Base-by-base conservation (phyloP, 2,888 invertebrate genomes). In the Hypomecis punctinalis region DNA sequence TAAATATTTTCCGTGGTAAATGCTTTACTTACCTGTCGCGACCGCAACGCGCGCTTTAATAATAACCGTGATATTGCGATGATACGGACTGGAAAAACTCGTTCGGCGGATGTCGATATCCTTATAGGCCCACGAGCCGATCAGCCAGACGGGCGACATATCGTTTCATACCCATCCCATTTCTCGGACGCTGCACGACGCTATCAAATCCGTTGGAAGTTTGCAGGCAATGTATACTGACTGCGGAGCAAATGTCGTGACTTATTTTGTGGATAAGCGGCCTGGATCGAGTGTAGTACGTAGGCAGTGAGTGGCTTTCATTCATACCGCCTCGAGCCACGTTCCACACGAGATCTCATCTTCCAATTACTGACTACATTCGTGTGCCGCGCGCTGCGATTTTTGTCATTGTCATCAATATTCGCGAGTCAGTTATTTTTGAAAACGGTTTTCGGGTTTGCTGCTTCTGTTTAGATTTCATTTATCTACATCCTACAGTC, bases 41-140 rank as follows among this genome's bases (percentile, higher is more conserved):
- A 83, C 85, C 90, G 84, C 89, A 85, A 85, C 83, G 87, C 88
- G 85, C 86, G 90, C 88, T 91, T 92, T 86, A 89, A 92, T 92
- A 91, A 92, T 91, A 92, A 91, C 91, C 91, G 89, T 92, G 91
- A 92, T 93, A 93, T 91, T 88, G 91, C 90, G 92, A 93, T 91
- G 92, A 92, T 92, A 91, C 90, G 83, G 86, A 93, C 92, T 92
- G 91, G 92, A 92, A 92, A 93, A 92, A 93, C 92, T 92, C 87
- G 92, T 92, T 93, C 86, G 84, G 84, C 83, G 86, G 89, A 90
- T 91, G 91, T 90, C 91, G 90, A 91, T 92, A 92, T 92, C 92
- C 92, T 93, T 92, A 88, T 81, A 88, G 83, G 85, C 83, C 81
- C 81, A 82, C 80, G 77, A 79, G 79, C 77, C 73, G 76, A 76